phyloP scores from a whole-genome alignment of 2,797 vertebrate genomes.

The Chloroceryle amazona region DNA sequence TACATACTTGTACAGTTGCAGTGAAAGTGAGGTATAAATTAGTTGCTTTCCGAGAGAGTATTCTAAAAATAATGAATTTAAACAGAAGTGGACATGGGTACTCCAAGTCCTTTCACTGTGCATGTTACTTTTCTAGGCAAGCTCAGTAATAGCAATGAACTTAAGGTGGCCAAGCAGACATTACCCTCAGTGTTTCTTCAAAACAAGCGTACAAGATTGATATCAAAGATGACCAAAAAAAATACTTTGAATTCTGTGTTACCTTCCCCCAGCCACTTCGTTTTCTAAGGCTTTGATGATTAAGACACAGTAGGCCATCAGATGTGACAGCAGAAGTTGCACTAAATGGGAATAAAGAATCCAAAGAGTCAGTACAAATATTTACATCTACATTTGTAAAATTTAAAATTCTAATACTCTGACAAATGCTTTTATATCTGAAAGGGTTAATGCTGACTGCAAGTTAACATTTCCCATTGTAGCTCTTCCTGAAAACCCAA shows the following conservation, averaged over 20 bases:
- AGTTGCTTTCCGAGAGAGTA: background rate
- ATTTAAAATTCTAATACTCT: background rate
- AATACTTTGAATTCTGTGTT: background rate
- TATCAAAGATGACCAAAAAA: background rate
- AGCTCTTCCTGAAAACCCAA: background rate
- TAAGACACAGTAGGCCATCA: conserved; percentile 2
- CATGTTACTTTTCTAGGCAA: background rate
- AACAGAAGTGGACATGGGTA: background rate
- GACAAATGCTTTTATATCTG: background rate
- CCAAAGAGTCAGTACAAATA: conserved; percentile 8
- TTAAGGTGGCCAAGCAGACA: background rate
- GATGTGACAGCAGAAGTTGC: background rate
- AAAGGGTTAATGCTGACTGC: background rate
- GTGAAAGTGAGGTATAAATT: background rate
- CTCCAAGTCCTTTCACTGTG: background rate
- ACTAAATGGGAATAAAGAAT: background rate
- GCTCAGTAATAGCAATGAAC: background rate
- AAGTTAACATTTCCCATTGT: background rate
- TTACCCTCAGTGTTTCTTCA: background rate
- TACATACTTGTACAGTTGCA: background rate
- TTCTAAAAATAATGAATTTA: background rate
- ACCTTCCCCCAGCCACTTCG: background rate
- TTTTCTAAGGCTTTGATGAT: conserved; percentile 53
- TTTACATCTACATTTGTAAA: conserved; percentile 3
- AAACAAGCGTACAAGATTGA: background rate